Percentiles rank a stretch among this genome's conserved stretches.
Conservation (phyloP, 2,797 vertebrate genomes). For the Molossus alvarezi region DNA sequence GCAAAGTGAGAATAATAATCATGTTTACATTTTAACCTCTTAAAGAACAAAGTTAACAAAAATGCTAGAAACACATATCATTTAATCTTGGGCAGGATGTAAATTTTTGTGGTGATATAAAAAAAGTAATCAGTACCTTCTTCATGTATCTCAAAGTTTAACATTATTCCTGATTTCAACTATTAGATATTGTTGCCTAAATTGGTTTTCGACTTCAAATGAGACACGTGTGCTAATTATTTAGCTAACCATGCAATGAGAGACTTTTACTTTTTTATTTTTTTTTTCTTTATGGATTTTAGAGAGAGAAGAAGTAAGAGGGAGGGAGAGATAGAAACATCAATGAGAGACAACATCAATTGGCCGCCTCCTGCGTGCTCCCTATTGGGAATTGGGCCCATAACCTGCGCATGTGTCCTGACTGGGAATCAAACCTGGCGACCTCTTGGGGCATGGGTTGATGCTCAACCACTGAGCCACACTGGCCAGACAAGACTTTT, state of each 20-base stretch:
- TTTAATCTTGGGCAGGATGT: not conserved
- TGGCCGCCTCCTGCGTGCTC: too few relatives aligned
- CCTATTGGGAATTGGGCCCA: too few relatives aligned
- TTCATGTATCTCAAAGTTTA: constrained; percentile 51
- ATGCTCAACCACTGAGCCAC: too few relatives aligned
- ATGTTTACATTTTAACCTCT: not conserved
- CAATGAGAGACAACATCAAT: too few relatives aligned
- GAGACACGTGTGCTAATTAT: constrained; percentile 69
- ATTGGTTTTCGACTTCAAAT: constrained; percentile 69
- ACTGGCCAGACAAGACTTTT: not conserved
- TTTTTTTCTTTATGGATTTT: too few relatives aligned
- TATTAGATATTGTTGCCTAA: constrained; percentile 51
- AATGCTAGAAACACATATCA: not conserved
- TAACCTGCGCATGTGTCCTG: too few relatives aligned
- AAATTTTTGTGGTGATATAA: not conserved
- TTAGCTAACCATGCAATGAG: constrained; percentile 49
- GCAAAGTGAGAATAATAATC: not conserved
- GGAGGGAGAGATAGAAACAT: too few relatives aligned
- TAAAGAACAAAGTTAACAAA: not conserved
- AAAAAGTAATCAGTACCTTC: not conserved
- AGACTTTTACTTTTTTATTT: not conserved
- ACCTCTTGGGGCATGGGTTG: too few relatives aligned
- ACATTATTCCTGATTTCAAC: constrained; percentile 68
- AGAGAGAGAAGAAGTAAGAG: too few relatives aligned
- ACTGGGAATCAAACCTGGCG: too few relatives aligned